phyloP scores from a whole-genome alignment of 2,888 invertebrate species.

The Dolichopus griseipennis region DNA sequence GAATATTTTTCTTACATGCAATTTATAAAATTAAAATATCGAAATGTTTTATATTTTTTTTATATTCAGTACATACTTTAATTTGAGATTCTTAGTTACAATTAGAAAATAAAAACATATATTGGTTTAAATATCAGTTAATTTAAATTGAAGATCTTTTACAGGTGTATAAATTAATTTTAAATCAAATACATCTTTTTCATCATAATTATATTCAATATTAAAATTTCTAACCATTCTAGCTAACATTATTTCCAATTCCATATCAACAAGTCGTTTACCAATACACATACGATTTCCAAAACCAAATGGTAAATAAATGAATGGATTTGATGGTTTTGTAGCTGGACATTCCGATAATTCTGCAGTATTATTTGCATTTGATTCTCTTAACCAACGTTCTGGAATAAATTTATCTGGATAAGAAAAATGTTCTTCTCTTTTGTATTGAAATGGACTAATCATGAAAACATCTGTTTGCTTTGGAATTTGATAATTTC shows the following conservation, averaged over 20 bases:
- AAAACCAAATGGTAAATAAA: constrained; percentile 57
- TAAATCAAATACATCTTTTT: constrained; percentile 26
- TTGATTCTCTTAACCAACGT: constrained; percentile 52
- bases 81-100: too few species aligned
- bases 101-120: background rate
- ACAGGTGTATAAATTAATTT: constrained; percentile 32
- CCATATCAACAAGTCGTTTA: constrained; percentile 61
- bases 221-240: constrained; percentile 34
- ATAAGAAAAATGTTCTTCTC: constrained; percentile 53
- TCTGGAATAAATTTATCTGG: constrained; percentile 58
- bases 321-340: constrained; percentile 45
- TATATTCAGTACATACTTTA: too few species aligned
- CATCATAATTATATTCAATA: constrained; percentile 30
- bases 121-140: constrained; percentile 29
- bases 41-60: too few species aligned
- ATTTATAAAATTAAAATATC: too few species aligned
- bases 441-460: constrained; percentile 54
- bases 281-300: constrained; percentile 62
- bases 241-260: constrained; percentile 50
- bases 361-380: constrained; percentile 15
- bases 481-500: constrained; percentile 53
- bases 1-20: too few species aligned
- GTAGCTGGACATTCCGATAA: background rate
- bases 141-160: constrained; percentile 39
- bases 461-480: constrained; percentile 62